Percentiles rank a stretch among this genome's conserved stretches.
Evolutionary conservation across 2,797 vertebrate genomes (phyloP).

Genomic region (Bryconaethiops microstoma): DNA sequence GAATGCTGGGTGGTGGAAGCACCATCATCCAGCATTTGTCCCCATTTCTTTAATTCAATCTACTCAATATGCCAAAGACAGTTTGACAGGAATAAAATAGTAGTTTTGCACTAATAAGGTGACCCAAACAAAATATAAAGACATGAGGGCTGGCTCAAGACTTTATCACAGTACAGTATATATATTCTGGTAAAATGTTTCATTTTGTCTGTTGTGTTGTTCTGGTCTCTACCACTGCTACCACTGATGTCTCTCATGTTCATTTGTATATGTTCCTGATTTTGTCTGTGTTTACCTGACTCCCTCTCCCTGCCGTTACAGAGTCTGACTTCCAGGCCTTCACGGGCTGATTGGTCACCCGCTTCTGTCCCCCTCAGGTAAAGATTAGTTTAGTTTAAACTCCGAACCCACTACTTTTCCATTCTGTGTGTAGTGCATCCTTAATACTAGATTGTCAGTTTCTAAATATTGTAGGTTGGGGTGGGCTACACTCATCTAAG

Average conservation of each 20-base stretch:
- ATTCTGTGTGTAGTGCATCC: conserved; percentile 28
- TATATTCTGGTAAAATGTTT: not conserved
- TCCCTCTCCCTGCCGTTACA: conserved; percentile 77
- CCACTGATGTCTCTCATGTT: conserved; percentile 14
- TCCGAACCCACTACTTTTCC: conserved; percentile 8
- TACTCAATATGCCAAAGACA: too few species aligned
- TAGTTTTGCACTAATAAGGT: too few species aligned
- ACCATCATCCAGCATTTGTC: too few species aligned
- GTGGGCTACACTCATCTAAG: conserved; percentile 23
- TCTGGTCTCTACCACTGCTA: not conserved
- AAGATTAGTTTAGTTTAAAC: conserved; percentile 61
- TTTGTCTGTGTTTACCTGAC: conserved; percentile 55
- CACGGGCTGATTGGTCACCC: conserved; percentile 75
- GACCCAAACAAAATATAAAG: too few species aligned
- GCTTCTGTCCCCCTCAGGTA: conserved; percentile 71
- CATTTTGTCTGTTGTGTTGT: not conserved
- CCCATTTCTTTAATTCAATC: too few species aligned
- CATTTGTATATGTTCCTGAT: conserved; percentile 43
- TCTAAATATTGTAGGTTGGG: not conserved
- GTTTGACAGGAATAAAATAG: too few species aligned
- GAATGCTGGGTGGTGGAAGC: too few species aligned
- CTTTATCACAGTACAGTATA: too few species aligned
- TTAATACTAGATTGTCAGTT: conserved; percentile 9
- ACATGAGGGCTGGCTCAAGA: too few species aligned
- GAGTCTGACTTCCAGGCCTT: conserved; percentile 86